These are phyloP conservation scores for Patella caerulea DNA, from an alignment of 2,888 invertebrate genomes.

Conservation along the genomic window DNA sequence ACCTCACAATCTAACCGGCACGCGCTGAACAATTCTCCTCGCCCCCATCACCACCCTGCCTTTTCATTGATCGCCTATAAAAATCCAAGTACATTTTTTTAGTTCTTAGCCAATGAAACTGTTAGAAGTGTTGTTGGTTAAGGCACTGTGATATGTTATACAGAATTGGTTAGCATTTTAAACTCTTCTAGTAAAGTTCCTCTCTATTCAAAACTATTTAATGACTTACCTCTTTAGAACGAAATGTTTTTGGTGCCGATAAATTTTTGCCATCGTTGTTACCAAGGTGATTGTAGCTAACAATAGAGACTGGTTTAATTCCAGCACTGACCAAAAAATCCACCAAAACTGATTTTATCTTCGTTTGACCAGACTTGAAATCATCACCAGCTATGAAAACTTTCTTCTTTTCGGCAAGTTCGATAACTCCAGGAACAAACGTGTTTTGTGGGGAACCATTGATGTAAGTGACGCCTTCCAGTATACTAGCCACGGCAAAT, in stretches of 20 bases:
- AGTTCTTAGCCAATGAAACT: no score
- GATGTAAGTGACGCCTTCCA: conserved; percentile 89
- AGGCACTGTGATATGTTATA: no score
- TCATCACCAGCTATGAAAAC: conserved; percentile 95
- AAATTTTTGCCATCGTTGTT: conserved; percentile 98
- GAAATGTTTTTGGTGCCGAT: conserved; percentile 89
- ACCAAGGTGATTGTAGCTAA: conserved; percentile 97
- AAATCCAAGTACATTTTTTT: no score
- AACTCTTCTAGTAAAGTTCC: no score
- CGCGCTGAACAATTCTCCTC: not conserved
- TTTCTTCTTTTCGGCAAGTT: conserved; percentile 79
- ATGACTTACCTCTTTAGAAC: conserved; percentile 71
- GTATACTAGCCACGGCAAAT: conserved; percentile 91
- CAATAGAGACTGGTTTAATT: conserved; percentile 94
- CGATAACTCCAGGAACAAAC: conserved; percentile 83
- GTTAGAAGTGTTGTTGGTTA: no score
- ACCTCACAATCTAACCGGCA: no score
- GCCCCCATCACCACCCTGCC: no score
- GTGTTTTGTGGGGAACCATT: conserved; percentile 99
- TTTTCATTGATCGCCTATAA: no score
- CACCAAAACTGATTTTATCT: conserved; percentile 94
- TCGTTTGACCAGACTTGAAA: conserved; percentile 98
- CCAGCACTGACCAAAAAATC: conserved; percentile 95
- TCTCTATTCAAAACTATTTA: no score
- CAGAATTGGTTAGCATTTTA: no score